Base-by-base conservation (phyloP, 2,797 vertebrate genomes). In the Thripadectes ignobilis region DNA sequence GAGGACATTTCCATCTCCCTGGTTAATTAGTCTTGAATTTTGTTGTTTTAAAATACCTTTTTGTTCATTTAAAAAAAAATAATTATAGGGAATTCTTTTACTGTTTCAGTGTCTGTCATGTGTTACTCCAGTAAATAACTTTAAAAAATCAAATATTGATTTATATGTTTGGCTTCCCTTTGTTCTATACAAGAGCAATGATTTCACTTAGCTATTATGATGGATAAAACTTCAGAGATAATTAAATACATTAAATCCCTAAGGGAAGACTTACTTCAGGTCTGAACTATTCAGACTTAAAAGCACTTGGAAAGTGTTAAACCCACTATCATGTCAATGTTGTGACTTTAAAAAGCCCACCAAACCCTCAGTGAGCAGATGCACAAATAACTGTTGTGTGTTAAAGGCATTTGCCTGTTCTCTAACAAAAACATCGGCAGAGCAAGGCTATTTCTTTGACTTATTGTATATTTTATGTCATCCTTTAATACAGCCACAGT, bases 191-290 rank as follows among this genome's bases (percentile, higher is more conserved):
- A 88, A 83, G 43, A 96, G 89, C 84, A 90, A 87, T 96, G 94
- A 97, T 97, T 96, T 97, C 86, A 96, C 94, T 95, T 92, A 92
- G 92, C 96, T 96, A 96, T 95, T 96, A 97, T 93, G 93, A 93
- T 92, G 93, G 89, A 93, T 96, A 97, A 95, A 94, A 96, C 96
- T 97, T 97, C 93, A 96, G 95, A 97, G 96, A 96, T 96, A 96
- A 97, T 97, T 95, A 97, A 96, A 96, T 95, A 85, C 88, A 90
- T 83, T 88, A 77, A 92, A 86, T 97, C 96, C 96, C 96, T 95
- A 89, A 96, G 96, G 97, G 88, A 69, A 95, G 88, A 54, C 69
- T 95, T 97, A 95, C 92, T 94, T 95, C 94, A 96, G 80, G 71
- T 83, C 91, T 96, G 77, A 97, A 95, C 66, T 89, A 95, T 97